Base-by-base conservation (phyloP, 2,797 vertebrate species). In the Mus minutoides region DNA sequence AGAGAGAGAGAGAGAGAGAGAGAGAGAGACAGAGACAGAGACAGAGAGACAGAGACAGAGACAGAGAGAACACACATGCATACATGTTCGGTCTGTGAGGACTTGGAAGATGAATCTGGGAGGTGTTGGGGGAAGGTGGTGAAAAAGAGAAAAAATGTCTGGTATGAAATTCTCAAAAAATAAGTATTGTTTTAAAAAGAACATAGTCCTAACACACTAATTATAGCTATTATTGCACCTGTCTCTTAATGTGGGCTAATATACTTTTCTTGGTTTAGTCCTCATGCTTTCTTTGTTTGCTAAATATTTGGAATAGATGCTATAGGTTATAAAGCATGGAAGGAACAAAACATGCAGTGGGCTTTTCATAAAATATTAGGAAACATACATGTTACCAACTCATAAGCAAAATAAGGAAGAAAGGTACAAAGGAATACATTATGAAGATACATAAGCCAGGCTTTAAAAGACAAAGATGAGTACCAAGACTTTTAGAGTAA, bases 371-470 rank as follows among this genome's bases (percentile, higher is more conserved):
- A 37, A 19, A 71, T 67, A 40, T 46, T 54, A 73, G 13, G 77
- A 94, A 75, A 60, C 60, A 93, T 56, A 6, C 4, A n/a, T 43
- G 19, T 56, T 37, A 54, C 31, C 69, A 77, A 86, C 84, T 94
- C 19, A 64, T 73, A 73, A 86, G n/a, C 17, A 60, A 43, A 58
- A 54, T 40, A 34, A 31, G 22, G 52, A 9, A n/a, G 13, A 13
- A 43, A 46, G 3, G 2, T n/a, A 52, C 29, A 64, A 52, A 82
- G 10, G 43, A 79, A 4, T 31, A 49, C 16, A 2, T 58, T 85
- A 49, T 4, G 14, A 26, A 58, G n/a, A 78, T 17, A 84, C 22
- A 54, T 37, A 7, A 1, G 1, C n/a, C 26, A 56, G 17, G 1
- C 2, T 21, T 54, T 3, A 3, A 12, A 40, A 34, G 24, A 7